Base-by-base conservation (phyloP, 2,888 invertebrate genomes). In the Volucella zonaria region DNA sequence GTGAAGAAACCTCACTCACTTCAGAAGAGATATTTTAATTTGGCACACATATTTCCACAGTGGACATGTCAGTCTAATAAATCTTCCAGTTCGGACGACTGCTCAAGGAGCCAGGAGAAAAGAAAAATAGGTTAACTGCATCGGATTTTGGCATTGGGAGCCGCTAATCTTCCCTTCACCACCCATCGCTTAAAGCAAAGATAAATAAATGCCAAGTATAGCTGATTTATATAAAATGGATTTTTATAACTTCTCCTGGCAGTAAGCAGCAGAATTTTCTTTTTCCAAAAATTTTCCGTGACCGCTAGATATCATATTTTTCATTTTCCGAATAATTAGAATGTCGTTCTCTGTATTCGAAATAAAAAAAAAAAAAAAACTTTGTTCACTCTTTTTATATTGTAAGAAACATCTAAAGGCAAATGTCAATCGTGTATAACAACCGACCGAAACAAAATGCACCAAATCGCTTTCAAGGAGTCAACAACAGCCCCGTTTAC, bases 121-220 rank as follows among this genome's bases (percentile, higher is more conserved):
- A 47, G 9, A 45, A 62, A 73, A 45, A 54, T 76, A 68, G 76
- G 76, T 76, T 76, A 76, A 76, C 76, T 67, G 67, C 76, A 76
- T 59, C 51, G 11, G 51, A 75, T 66, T n/a, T 76, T 76, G 76
- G 67, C 67, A 68, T 68, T 76, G 67, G 73, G 42, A 59, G 8
- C 8, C n/a, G 14, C 11, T 18, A 18, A 64, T 23, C 6, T 12
- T 11, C 47, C 9, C 49, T 18, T 23, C 11, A 67, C 12, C 9
- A 43, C n/a, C 43, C 14, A n/a, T 31, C 6, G 6, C 31, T 42
- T n/a, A 12, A 23, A 40, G 40, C 10, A 23, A 1, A 75, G 58
- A 75, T 59, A 75, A 67, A 67, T 51, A 49, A 67, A 31, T 75
- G 49, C 49, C 75, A 66, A 66, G 6, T 31, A 74, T 11, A 23